Base-by-base conservation (phyloP, 2,113 vertebrate species). In the Onychostruthus taczanowskii region DNA sequence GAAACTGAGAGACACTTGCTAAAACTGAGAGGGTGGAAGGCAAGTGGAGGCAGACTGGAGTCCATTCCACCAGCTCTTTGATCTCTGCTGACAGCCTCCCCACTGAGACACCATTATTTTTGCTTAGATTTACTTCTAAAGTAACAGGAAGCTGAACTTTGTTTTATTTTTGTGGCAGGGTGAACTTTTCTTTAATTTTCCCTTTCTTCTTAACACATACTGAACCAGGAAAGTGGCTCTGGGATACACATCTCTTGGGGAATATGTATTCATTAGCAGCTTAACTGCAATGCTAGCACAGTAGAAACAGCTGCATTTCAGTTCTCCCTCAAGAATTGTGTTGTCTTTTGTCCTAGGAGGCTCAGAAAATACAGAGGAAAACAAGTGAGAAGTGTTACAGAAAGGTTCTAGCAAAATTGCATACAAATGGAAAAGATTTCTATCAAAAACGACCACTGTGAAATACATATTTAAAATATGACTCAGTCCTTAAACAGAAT, bases 251-350 rank as follows among this genome's bases (percentile, higher is more conserved):
- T 82, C 92, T 87, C 92, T 37, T 56, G 81, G 53, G 82, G 81
- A 81, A 78, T 53, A 62, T 0, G 30, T 62, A 53, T 87, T 84
- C 93, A 93, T 94, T 94, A 96, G 83, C 10, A 93, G 76, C 83
- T 90, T 76, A 93, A 88, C 67, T 91, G 66, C 91, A 83, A 49
- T 72, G 76, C 66, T 33, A 93, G 68, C 64, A 94, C 55, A 94
- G 86, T 77, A 83, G 59, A 92, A 94, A 95, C 84, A 94, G 79
- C 63, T 96, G 90, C 66, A 90, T 76, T 61, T 72, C 80, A 90
- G 19, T 26, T 80, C 37, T 91, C 87, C 93, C 76, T 84, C 77
- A 86, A 95, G 92, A 90, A 91, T 68, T 88, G 26, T 68, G 63
- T 35, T 89, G 41, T 59, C n/a, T 92, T 84, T 90, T 92, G 72